These are phyloP conservation scores for Metopia argyrocephala DNA, from an alignment of 2,888 invertebrate species.

Conservation along the genomic window DNA sequence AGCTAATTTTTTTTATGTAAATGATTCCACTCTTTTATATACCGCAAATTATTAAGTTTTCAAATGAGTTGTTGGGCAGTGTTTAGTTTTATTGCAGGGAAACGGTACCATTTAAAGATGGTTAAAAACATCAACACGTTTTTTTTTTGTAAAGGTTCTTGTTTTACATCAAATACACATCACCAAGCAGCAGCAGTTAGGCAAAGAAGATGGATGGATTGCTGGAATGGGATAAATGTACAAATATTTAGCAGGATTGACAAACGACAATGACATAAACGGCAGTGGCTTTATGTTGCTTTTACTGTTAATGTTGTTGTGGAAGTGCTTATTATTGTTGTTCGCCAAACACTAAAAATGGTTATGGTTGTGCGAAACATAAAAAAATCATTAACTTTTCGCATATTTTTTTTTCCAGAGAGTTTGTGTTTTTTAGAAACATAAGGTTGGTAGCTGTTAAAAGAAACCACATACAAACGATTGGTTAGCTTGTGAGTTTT, in stretches of 20 bases:
- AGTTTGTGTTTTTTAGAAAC: constrained; percentile 5
- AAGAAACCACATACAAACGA: not conserved
- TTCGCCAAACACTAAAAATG: constrained; percentile 58
- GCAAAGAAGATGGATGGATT: constrained; percentile 22
- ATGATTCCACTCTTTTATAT: constrained; percentile 18
- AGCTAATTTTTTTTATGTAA: no score
- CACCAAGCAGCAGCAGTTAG: constrained; percentile 25
- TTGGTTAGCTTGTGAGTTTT: constrained; percentile 10
- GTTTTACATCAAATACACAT: constrained; percentile 55
- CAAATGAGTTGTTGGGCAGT: not conserved
- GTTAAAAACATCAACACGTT: constrained; percentile 50
- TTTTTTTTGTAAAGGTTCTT: constrained; percentile 19
- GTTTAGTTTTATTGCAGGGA: constrained; percentile 14
- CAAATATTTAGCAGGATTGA: constrained; percentile 65
- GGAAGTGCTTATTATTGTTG: constrained; percentile 36
- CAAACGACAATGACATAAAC: constrained; percentile 58
- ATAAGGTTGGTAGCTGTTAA: not conserved
- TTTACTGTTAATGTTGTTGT: not conserved
- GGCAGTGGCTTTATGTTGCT: constrained; percentile 23
- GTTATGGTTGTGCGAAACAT: constrained; percentile 58
- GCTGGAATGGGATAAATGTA: no score
- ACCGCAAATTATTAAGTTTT: not conserved
- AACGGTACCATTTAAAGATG: constrained; percentile 54
- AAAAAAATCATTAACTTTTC: constrained; percentile 46
- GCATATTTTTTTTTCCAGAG: not conserved